phyloP scores from a whole-genome alignment of 2,888 invertebrate species.

The Gymnosoma rotundatum region DNA sequence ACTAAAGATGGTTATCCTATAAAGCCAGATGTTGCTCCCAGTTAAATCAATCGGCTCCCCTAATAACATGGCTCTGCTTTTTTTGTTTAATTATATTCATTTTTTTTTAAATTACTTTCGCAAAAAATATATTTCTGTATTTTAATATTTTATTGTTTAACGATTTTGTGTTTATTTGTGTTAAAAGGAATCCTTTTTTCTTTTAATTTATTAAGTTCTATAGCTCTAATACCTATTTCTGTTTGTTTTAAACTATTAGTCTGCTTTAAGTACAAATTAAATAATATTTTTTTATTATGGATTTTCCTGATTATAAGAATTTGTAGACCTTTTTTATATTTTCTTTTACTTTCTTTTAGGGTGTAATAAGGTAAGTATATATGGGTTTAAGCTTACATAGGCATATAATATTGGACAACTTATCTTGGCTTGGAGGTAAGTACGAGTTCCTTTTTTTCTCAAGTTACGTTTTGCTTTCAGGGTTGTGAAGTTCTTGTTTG shows the following conservation, averaged over 20 bases:
- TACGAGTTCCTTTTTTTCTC: too few species aligned
- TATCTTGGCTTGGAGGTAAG: too few species aligned
- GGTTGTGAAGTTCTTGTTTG: too few species aligned
- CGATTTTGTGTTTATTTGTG: conserved; percentile 27
- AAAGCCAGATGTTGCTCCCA: too few species aligned
- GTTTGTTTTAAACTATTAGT: background rate
- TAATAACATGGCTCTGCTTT: background rate
- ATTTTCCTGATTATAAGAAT: conserved; percentile 57
- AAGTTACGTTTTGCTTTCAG: too few species aligned
- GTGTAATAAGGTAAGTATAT: too few species aligned
- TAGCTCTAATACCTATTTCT: conserved; percentile 22
- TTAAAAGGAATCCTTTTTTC: conserved; percentile 58
- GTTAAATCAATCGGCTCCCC: too few species aligned
- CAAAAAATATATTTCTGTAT: conserved; percentile 27
- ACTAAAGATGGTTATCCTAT: too few species aligned
- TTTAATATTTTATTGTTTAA: conserved; percentile 46
- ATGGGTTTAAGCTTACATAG: too few species aligned
- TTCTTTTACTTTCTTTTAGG: too few species aligned
- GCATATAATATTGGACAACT: too few species aligned
- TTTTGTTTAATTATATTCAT: conserved; percentile 21
- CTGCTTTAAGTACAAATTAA: conserved; percentile 17
- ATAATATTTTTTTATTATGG: conserved; percentile 32
- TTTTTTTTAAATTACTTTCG: conserved; percentile 25
- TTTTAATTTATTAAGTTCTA: conserved; percentile 41
- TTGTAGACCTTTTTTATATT: conserved; percentile 36